Evolutionary conservation across 2,888 invertebrate genomes (phyloP), one percentile per base, ranked within the genome.

Genomic region (Caenorhabditis drosophilae): DNA sequence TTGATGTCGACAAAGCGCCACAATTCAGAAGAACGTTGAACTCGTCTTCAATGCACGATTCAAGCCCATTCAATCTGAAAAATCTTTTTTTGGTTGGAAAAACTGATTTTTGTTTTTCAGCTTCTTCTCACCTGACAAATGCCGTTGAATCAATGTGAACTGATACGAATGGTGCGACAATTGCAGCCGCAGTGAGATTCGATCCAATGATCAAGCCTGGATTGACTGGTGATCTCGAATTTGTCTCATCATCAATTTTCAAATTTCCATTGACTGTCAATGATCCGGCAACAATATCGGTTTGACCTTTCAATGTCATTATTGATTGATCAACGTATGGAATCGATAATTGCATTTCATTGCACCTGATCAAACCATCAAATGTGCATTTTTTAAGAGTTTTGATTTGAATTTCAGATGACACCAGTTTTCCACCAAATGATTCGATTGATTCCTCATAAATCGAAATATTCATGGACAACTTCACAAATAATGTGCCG

Each of bases 401-500:
- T 49, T 59, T 67, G 4, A 62, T 46, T 4, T 49, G 11, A 11
- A 67, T 61, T n/a, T 67, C 56, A 50, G 62, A 60, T 46, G 67
- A 62, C 6, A 75, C 51, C 4, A 71, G 49, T 16, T 67, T 36
- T 9, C 75, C 75, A 18, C 59, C 59, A 51, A 70, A 73, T 22
- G 36, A 45, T 25, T 67, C 64, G 0, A 34, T 9, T n/a, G 61
- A 55, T 1, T 66, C 59, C 12, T 67, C 60, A 36, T 69, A 70
- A n/a, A 73, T 45, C 7, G 44, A 25, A 18, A 71, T 41, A n/a
- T 63, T 52, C 61, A 73, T 53, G 11, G 58, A 52, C 45, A 66
- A 68, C 46, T 75, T 75, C 18, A 70, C 68, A 40, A 67, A 75
- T 12, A 75, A 49, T 18, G 63, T 60, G 9, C 70, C 73, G 23